A percentile compares a stretch with the other conserved stretches of the same genome.
These are phyloP conservation scores for Pristionchus pacificus DNA, from an alignment of 1,140 invertebrate species.

Conservation along the genomic window DNA sequence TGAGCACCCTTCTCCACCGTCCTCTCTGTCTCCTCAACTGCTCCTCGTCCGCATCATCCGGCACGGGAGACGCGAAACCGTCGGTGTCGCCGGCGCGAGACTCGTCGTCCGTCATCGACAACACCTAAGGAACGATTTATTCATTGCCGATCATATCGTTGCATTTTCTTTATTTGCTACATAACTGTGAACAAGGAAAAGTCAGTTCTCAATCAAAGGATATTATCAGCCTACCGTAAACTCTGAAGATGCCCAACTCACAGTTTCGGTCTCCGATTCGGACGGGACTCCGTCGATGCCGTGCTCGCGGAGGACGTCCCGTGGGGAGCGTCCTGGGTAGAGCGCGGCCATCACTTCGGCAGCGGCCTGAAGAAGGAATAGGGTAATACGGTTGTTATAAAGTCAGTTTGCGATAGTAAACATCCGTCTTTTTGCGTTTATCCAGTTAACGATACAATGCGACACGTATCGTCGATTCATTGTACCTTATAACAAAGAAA, in stretches of 20 bases:
- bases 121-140: slow-evolving; percentile 6
- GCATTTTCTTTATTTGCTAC: background rate
- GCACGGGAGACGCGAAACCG: slow-evolving; percentile 35
- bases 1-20: slow-evolving; percentile 49
- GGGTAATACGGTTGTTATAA: slow-evolving; percentile 20
- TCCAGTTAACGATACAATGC: no score
- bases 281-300: slow-evolving; percentile 35
- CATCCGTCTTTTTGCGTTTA: no score
- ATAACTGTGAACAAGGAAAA: background rate
- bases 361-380: slow-evolving; percentile 40
- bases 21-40: slow-evolving; percentile 41
- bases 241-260: no score
- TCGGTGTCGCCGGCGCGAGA: slow-evolving; percentile 17
- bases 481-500: no score
- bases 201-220: background rate
- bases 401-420: no score
- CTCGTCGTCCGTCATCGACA: slow-evolving; percentile 25
- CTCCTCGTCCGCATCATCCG: slow-evolving; percentile 33
- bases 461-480: no score
- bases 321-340: slow-evolving; percentile 43
- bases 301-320: slow-evolving; percentile 44
- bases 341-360: slow-evolving; percentile 47
- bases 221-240: no score
- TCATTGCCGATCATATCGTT: background rate
- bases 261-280: slow-evolving; percentile 17